These are phyloP conservation scores for Atrichornis clamosus DNA, from an alignment of 2,113 vertebrate genomes.

Conservation along the genomic window DNA sequence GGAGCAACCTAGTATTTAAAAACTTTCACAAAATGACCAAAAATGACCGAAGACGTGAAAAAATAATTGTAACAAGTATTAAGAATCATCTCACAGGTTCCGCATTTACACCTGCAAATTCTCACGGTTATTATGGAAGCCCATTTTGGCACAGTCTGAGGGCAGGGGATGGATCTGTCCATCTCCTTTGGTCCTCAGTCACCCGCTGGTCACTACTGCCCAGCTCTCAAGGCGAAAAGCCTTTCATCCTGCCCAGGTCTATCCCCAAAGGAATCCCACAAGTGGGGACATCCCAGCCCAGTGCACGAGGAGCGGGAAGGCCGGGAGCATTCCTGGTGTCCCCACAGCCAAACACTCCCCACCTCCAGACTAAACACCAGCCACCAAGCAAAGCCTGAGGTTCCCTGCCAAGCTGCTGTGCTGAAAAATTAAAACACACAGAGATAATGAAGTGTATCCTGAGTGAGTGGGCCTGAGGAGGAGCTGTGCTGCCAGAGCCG, in stretches of 20 bases:
- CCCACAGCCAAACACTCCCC: background rate
- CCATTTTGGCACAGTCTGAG: background rate
- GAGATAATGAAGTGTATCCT: background rate
- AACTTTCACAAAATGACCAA: background rate
- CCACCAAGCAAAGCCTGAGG: background rate
- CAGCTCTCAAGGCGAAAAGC: background rate
- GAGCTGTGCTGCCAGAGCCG: background rate
- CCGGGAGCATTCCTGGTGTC: background rate
- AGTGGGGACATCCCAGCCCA: background rate
- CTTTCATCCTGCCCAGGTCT: background rate
- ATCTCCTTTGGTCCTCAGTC: background rate
- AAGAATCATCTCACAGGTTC: background rate
- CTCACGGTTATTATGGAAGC: background rate
- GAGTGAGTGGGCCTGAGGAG: background rate
- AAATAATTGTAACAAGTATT: background rate
- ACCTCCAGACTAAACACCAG: conserved; percentile 13
- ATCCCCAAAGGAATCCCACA: background rate
- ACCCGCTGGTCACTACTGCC: background rate
- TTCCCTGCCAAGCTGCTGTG: background rate
- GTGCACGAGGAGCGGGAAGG: background rate
- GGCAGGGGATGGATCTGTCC: background rate
- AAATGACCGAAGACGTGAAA: background rate
- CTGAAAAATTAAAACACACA: background rate
- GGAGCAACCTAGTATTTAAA: background rate
- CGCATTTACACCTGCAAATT: background rate